Evolutionary conservation across 2,888 invertebrate genomes (phyloP).

Genomic region (Euproctis similis): DNA sequence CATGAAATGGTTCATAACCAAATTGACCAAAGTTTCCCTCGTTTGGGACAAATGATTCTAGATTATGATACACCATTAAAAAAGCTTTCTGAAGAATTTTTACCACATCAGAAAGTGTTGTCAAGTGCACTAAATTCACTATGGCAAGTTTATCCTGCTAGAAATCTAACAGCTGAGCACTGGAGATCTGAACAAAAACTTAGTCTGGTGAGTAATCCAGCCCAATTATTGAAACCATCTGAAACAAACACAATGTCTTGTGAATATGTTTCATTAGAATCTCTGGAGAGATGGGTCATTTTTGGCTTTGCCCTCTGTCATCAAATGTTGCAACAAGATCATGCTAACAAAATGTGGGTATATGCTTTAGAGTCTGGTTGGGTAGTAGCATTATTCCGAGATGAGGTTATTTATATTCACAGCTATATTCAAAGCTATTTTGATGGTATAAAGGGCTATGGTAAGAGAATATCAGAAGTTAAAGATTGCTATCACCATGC

Average conservation of each 20-base stretch:
- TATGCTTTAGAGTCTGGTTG: slow-evolving; percentile 94
- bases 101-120: slow-evolving; percentile 92
- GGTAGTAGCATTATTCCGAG: slow-evolving; percentile 95
- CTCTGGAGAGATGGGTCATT: slow-evolving; percentile 97
- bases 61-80: slow-evolving; percentile 97
- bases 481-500: slow-evolving; percentile 96
- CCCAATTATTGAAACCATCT: slow-evolving; percentile 94
- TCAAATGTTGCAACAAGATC: slow-evolving; percentile 88
- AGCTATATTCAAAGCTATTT: slow-evolving; percentile 94
- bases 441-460: slow-evolving; percentile 95
- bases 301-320: slow-evolving; percentile 95
- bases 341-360: slow-evolving; percentile 92
- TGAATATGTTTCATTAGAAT: slow-evolving; percentile 96
- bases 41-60: slow-evolving; percentile 97
- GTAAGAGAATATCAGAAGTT: slow-evolving; percentile 94
- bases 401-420: slow-evolving; percentile 97
- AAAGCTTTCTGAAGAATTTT: slow-evolving; percentile 97
- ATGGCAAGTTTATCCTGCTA: slow-evolving; percentile 88
- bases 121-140: slow-evolving; percentile 91
- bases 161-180: slow-evolving; percentile 94
- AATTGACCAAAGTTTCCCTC: slow-evolving; percentile 93
- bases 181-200: slow-evolving; percentile 95
- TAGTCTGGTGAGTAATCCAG: slow-evolving; percentile 95
- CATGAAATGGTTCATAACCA: slow-evolving; percentile 96
- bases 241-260: slow-evolving; percentile 98